These are phyloP conservation scores for Eupeodes corollae DNA, from an alignment of 1,140 invertebrate genomes.

Conservation along the genomic window DNA sequence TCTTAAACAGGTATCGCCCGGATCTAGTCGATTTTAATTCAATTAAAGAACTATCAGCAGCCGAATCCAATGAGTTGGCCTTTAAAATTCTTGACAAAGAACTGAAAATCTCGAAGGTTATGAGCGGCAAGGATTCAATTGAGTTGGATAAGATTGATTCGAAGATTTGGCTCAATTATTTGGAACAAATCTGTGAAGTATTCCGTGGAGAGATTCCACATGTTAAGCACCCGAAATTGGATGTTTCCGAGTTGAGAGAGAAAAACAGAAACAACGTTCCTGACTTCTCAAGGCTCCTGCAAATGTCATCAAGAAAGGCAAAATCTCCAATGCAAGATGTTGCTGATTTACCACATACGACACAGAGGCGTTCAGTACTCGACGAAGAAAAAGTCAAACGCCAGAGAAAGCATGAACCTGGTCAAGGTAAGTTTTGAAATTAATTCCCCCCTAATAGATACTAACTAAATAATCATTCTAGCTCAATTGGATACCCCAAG, in stretches of 20 bases:
- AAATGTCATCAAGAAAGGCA: constrained; percentile 18
- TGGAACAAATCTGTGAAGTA: constrained; percentile 76
- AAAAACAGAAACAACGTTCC: constrained; percentile 30
- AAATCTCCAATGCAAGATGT: constrained; percentile 35
- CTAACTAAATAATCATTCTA: background rate
- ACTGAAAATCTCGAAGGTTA: constrained; percentile 58
- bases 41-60: constrained; percentile 49
- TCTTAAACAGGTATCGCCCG: constrained; percentile 78
- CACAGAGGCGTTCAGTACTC: constrained; percentile 29
- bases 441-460: background rate
- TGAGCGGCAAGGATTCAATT: constrained; percentile 72
- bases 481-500: constrained; percentile 30
- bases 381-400: constrained; percentile 32
- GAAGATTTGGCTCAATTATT: constrained; percentile 65
- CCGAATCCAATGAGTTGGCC: constrained; percentile 66
- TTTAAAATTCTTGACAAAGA: constrained; percentile 73
- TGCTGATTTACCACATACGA: constrained; percentile 23
- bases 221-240: constrained; percentile 62
- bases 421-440: constrained; percentile 7
- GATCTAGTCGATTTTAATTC: constrained; percentile 67
- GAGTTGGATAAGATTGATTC: constrained; percentile 60
- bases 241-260: constrained; percentile 34
- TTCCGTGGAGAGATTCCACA: constrained; percentile 74
- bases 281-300: constrained; percentile 33
- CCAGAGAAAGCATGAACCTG: constrained; percentile 27